Percentiles rank a stretch among this genome's conserved stretches.
These are phyloP conservation scores for Ammospiza caudacuta DNA, from an alignment of 2,113 vertebrate genomes.

Conservation along the genomic window DNA sequence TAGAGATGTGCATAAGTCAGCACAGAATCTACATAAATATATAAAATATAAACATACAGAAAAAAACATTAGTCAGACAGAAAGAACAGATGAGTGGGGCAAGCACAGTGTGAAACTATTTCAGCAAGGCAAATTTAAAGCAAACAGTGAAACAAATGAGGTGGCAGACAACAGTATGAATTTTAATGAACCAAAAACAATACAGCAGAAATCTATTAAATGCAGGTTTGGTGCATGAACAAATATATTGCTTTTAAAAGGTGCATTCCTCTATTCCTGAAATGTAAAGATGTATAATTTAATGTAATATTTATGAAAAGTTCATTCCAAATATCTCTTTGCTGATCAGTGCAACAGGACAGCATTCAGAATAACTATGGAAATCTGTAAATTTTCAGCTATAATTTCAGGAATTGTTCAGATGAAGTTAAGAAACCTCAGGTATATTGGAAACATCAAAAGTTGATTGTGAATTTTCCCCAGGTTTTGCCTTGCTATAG, in stretches of 20 bases:
- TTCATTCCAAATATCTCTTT: constrained; percentile 8
- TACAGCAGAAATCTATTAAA: constrained; percentile 66
- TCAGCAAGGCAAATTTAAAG: constrained; percentile 67
- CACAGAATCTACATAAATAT: constrained; percentile 5
- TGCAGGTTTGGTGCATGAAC: constrained; percentile 60
- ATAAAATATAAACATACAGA: constrained; percentile 8
- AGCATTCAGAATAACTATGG: neutral
- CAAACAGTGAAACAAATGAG: constrained; percentile 69
- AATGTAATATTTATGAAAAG: constrained; percentile 8
- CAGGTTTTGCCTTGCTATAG: neutral
- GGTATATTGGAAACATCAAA: neutral
- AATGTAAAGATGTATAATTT: constrained; percentile 25
- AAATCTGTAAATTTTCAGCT: constrained; percentile 42
- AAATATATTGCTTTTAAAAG: constrained; percentile 60
- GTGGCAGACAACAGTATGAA: constrained; percentile 65
- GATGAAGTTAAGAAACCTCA: neutral
- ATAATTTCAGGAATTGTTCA: neutral
- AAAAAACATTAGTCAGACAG: constrained; percentile 28
- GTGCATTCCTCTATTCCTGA: constrained; percentile 28
- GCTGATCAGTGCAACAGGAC: neutral
- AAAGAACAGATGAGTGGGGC: constrained; percentile 43
- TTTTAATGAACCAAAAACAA: constrained; percentile 67
- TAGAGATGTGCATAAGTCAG: neutral
- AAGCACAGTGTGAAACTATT: constrained; percentile 54
- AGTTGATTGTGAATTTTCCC: neutral